These are phyloP conservation scores for Cavia aperea DNA, from an alignment of 2,113 vertebrate species.

Conservation along the genomic window DNA sequence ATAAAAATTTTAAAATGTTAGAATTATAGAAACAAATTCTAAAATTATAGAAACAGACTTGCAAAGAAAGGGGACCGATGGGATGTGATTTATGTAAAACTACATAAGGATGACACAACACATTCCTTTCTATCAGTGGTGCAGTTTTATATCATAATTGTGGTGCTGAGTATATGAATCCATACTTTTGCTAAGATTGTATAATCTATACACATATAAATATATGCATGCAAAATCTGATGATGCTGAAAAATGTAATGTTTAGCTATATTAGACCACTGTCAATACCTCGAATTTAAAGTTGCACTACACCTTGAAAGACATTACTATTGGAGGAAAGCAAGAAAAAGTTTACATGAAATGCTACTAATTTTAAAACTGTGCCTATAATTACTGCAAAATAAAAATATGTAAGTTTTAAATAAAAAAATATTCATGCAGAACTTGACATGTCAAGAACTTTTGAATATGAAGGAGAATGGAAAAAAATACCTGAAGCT, in stretches of 20 bases:
- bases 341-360: not conserved
- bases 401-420: not conserved
- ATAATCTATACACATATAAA: not conserved
- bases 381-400: not conserved
- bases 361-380: not conserved
- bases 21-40: not conserved
- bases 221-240: not conserved
- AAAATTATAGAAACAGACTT: not conserved
- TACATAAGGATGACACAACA: not conserved
- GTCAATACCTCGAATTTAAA: not conserved
- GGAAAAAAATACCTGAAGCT: not conserved
- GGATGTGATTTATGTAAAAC: not conserved
- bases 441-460: not conserved
- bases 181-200: not conserved
- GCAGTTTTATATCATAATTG: not conserved
- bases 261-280: not conserved
- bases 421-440: not conserved
- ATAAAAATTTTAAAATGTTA: not conserved
- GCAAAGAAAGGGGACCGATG: not conserved
- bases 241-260: not conserved
- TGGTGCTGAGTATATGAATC: not conserved
- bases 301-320: not conserved
- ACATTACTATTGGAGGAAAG: not conserved
- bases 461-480: conserved; percentile 11
- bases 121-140: not conserved